Evolutionary conservation across 2,797 vertebrate species (phyloP), one percentile per base, ranked within the genome.

Genomic region (Halcyon badia): DNA sequence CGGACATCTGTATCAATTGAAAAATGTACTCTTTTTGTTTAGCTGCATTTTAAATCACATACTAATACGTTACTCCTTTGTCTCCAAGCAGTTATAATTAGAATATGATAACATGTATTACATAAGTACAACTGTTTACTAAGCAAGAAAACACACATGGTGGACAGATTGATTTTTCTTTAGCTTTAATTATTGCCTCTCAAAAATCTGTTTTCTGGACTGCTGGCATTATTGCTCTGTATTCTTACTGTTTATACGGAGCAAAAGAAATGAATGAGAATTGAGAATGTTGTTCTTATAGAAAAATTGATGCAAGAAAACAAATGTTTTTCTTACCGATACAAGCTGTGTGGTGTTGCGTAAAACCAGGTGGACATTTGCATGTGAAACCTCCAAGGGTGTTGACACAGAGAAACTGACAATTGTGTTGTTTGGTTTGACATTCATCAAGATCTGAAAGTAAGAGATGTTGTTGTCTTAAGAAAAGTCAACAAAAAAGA

Each of bases 321-420:
- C 1, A 2, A 2, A 1, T 37, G 20, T 57, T 89, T 86, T 94
- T 79, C 98, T 97, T 97, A 99, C 99, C 99, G 84, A 98, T 98
- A 90, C 98, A 99, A 62, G 98, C 98, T 25, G 98, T 98, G 91
- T 98, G 98, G 94, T 99, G 99, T 42, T 99, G 98, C 4, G 97
- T 98, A 97, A 99, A 99, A 61, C 98, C 99, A 30, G 98, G 98
- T 31, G 99, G 98, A 80, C 99, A 99, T 97, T 98, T 99, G 96
- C 98, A 99, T 17, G 97, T 98, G 81, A 99, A 99, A 18, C 98
- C 98, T 54, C 98, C 99, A 51, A 99, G 96, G 7, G 98, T 98
- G 94, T 99, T 99, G 94, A 98, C 98, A 88, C 99, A 99, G 77
- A 99, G 98, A 92, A 99, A 99, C 83, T 99, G 98, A 95, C 99